Evolutionary conservation across 2,797 vertebrate species (phyloP), one percentile per base, ranked within the genome.

Genomic region (Tympanoctomys barrerae): DNA sequence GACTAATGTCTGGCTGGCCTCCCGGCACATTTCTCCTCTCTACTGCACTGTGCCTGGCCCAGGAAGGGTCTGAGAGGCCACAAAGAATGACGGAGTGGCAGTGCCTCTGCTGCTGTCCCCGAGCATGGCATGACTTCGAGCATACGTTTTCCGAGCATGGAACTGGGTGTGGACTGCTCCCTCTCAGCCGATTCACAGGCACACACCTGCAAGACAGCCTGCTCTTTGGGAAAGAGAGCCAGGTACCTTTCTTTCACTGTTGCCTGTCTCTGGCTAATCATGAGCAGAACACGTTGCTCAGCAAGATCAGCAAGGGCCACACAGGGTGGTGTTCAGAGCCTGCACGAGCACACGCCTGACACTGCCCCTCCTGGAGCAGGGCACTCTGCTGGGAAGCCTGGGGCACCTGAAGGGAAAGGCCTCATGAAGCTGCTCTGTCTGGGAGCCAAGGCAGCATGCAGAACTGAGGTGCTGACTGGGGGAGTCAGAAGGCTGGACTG

Each of bases 361-460:
- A 42, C 1, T 57, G 8, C 71, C 89, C 73, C 46, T 87, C 36
- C 36, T 2, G 19, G 84, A 39, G 59, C 28, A 46, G 54, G 80
- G 10, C 9, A 87, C 70, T 87, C 87, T 90, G 42, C 24, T 52
- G 46, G 42, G 59, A 96, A 97, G 93, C 78, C 83, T 89, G 87
- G 79, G 24, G n/a, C 24, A 39, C 86, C 4, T 13, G 14, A 95
- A 80, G 18, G n/a, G 57, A 89, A 73, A 89, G 80, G 62, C 31
- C 78, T 52, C 42, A 31, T 84, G 88, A 92, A 95, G 77, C n/a
- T 70, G 12, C 54, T 94, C 46, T 95, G 66, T 81, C 80, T 52
- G n/a, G 73, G 81, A 59, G 57, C 78, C 87, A 93, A 64, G 36
- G 57, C 12, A 81, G 42, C 49, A 4, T 70, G 57, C 49, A n/a